These are phyloP conservation scores for Motacilla tschutschensis DNA, from an alignment of 2,113 vertebrate species.

Conservation along the genomic window DNA sequence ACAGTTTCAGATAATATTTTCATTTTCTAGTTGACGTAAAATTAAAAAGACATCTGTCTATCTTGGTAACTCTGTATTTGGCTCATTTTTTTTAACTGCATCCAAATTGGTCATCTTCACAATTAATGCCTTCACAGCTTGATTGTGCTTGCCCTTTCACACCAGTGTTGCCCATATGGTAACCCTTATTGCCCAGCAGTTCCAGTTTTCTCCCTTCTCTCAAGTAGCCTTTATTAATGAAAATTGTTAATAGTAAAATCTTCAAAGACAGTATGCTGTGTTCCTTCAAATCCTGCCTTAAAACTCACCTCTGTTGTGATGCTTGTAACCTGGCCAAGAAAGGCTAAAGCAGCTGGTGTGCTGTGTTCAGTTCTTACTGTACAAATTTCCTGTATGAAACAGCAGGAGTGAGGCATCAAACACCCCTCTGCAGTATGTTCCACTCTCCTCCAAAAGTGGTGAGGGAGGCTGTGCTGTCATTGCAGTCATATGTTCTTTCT, in stretches of 20 bases:
- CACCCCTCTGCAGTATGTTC: not conserved
- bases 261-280: not conserved
- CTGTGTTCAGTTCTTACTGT: not conserved
- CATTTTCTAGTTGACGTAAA: not conserved
- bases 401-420: not conserved
- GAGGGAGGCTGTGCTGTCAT: not conserved
- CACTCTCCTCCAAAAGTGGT: not conserved
- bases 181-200: not conserved
- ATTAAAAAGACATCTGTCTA: not conserved
- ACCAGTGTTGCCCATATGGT: not conserved
- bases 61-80: not conserved
- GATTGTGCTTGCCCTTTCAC: not conserved
- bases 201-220: not conserved
- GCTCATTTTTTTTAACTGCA: not conserved
- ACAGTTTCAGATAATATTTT: not conserved
- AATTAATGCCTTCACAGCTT: not conserved
- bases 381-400: not conserved
- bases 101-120: not conserved
- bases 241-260: not conserved
- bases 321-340: not conserved
- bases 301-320: not conserved
- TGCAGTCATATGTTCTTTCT: not conserved
- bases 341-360: not conserved
- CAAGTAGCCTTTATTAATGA: not conserved
- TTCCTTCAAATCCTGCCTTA: not conserved